Evolutionary conservation across 2,888 invertebrate genomes (phyloP), one percentile per base, ranked within the genome.

Genomic region (Ophion ventricosus): DNA sequence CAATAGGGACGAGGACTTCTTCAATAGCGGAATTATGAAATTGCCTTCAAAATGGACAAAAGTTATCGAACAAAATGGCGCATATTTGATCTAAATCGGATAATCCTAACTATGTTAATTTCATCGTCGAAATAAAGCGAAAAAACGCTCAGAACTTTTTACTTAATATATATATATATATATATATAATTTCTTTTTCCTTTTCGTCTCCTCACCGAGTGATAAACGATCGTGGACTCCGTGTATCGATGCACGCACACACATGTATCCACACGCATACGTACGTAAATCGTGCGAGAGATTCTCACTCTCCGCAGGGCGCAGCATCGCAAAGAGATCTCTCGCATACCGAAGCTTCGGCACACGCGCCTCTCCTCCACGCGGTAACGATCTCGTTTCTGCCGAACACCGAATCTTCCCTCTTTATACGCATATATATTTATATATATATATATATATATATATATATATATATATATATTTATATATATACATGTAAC

Each of bases 331-430:
- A 49, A 54, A 1, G n/a, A 61, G 35, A 79, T 79, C 70, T 64
- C 63, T 79, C 78, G 78, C 83, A 83, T 83, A 80, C 83, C 83
- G 72, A 64, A 8, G 74, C 74, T 40, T 14, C 49, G 61, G 54
- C 66, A 69, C 83, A 83, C 83, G 80, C 83, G 80, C 75, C 83
- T 75, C 70, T 67, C 61, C 43, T 67, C 29, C 73, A 70, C 82
- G 75, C 78, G 69, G 79, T 79, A 83, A 83, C 83, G 83, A 83
- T 83, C 83, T 83, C 72, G 83, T 80, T 83, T 80, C 79, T 70
- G 74, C 75, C 80, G 63, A 61, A 14, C 78, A 40, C 40, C 40
- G 57, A 57, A 66, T 43, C 49, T 49, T 57, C 73, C 35, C 8
- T 61, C 8, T 76, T 20, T 14, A n/a, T 29, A 57, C n/a, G 17